Evolutionary conservation across 2,888 invertebrate genomes (phyloP).

Genomic region (Xylophagus ater): DNA sequence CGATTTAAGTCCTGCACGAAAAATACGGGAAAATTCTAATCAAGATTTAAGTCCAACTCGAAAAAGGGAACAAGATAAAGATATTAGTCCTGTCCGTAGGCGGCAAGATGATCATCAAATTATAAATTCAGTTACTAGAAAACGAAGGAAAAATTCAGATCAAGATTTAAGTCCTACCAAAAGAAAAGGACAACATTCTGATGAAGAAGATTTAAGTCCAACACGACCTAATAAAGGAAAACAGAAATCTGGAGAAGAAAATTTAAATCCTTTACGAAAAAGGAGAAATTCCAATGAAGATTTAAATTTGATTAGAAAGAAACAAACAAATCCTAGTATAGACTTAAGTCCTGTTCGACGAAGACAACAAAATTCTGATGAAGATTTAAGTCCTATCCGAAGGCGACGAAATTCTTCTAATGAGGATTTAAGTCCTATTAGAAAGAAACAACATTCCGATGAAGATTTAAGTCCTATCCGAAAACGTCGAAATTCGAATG

Average conservation of each 20-base stretch:
- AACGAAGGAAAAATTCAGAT: too few relatives aligned
- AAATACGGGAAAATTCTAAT: background rate
- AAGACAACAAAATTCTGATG: constrained; percentile 23
- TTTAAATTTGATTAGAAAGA: background rate
- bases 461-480: constrained; percentile 22
- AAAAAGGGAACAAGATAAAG: too few relatives aligned
- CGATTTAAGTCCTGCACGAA: constrained; percentile 12
- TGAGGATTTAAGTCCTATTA: background rate
- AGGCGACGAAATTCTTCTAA: constrained; percentile 17
- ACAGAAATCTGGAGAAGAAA: background rate
- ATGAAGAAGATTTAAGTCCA: background rate
- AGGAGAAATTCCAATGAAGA: background rate
- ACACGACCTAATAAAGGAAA: constrained; percentile 1
- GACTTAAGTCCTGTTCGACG: constrained; percentile 19
- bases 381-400: constrained; percentile 34
- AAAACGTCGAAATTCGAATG: constrained; percentile 24
- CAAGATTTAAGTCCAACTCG: too few relatives aligned
- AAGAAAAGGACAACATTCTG: too few relatives aligned
- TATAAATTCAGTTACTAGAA: too few relatives aligned
- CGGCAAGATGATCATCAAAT: too few relatives aligned
- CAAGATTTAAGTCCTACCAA: too few relatives aligned
- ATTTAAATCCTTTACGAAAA: constrained; percentile 4
- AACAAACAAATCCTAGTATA: constrained; percentile 14
- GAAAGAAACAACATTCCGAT: constrained; percentile 1
- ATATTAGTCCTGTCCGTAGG: too few relatives aligned